Evolutionary conservation across 2,888 invertebrate species (phyloP).

Genomic region (Rotaria socialis): DNA sequence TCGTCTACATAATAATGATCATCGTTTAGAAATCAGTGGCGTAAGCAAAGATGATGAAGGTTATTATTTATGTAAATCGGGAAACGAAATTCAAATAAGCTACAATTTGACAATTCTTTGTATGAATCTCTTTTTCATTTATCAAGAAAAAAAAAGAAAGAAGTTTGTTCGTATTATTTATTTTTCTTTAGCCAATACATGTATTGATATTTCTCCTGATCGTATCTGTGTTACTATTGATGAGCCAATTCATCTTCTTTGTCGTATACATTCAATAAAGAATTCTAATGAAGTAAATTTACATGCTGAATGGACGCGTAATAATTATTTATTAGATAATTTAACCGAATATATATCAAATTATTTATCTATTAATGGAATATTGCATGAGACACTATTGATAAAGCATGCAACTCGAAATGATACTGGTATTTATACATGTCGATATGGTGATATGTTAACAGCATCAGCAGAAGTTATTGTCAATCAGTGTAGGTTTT

Average conservation of each 20-base stretch:
- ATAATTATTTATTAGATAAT: constrained; percentile 2
- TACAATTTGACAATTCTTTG: not conserved
- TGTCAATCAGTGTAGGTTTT: not conserved
- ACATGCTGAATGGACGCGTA: not conserved
- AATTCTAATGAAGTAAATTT: not conserved
- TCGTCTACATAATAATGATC: not conserved
- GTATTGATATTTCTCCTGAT: not conserved
- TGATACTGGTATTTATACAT: constrained; percentile 6
- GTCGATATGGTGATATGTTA: not conserved
- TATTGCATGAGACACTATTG: not conserved
- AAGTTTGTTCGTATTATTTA: no score
- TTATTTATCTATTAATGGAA: not conserved
- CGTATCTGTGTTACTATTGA: not conserved
- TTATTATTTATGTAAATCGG: constrained; percentile 21
- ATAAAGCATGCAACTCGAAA: not conserved
- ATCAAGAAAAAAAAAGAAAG: no score
- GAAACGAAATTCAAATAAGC: not conserved
- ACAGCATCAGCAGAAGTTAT: not conserved
- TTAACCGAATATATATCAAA: not conserved
- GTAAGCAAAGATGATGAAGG: constrained; percentile 5
- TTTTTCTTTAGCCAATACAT: constrained; percentile 6
- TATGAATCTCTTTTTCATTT: not conserved
- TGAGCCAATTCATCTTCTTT: not conserved
- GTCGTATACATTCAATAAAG: not conserved
- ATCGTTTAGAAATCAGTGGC: not conserved